These are phyloP conservation scores for Aphaenogaster ashmeadi DNA, from an alignment of 1,140 invertebrate species.

Conservation along the genomic window DNA sequence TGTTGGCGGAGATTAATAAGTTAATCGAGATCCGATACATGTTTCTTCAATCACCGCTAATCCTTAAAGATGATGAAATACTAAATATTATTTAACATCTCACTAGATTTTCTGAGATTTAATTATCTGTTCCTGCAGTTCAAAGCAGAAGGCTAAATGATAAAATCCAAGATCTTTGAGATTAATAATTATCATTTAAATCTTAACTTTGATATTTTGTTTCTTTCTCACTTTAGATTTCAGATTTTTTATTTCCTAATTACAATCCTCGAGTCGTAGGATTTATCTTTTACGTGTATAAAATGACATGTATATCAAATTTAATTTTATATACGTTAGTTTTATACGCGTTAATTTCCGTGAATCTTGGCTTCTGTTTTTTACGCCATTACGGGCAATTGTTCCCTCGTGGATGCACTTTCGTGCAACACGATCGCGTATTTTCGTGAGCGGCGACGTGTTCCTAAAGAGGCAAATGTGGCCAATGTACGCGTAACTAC, in stretches of 20 bases:
- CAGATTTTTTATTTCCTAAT: neutral
- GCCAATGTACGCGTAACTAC: constrained; percentile 21
- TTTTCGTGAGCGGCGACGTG: constrained; percentile 6
- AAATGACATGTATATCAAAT: no score
- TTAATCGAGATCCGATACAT: neutral
- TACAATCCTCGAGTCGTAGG: neutral
- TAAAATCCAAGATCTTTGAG: neutral
- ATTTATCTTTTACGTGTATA: no score
- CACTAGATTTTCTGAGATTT: neutral
- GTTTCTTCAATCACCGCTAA: neutral
- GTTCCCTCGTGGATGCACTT: neutral
- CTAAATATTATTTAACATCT: neutral
- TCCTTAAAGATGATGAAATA: neutral
- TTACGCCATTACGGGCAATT: neutral
- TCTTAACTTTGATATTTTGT: neutral
- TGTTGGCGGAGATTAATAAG: constrained; percentile 3
- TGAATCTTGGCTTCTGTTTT: neutral
- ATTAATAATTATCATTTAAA: neutral
- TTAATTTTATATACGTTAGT: no score
- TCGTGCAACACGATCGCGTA: constrained; percentile 54
- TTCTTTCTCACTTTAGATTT: neutral
- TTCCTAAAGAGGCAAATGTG: constrained; percentile 62
- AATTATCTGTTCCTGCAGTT: neutral
- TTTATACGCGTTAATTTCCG: neutral
- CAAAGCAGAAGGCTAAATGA: neutral